phyloP scores from a whole-genome alignment of 1,140 invertebrate species.

The Matsumurasca onukii region DNA sequence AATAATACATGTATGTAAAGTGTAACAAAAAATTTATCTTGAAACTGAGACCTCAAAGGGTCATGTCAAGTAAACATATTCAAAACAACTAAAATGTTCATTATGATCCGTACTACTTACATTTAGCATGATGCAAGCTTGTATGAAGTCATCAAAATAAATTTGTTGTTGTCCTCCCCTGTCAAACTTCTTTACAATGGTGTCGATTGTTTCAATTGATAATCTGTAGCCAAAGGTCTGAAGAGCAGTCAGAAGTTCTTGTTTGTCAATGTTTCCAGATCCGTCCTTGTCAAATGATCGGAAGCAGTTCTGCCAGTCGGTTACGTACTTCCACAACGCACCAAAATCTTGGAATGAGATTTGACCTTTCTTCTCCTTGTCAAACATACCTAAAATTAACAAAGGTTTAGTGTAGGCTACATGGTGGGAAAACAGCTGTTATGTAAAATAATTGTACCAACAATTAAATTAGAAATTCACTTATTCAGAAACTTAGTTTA shows the following conservation, averaged over 20 bases:
- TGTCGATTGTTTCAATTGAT: constrained; percentile 78
- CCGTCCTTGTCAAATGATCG: constrained; percentile 91
- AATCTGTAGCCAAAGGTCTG: constrained; percentile 91
- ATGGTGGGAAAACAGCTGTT: neutral
- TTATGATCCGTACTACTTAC: no score
- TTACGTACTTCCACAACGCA: constrained; percentile 96
- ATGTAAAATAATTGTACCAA: no score
- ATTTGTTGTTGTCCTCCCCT: constrained; percentile 83
- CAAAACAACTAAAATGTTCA: no score
- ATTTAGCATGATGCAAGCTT: constrained; percentile 90
- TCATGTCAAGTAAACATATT: no score
- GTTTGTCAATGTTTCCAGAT: constrained; percentile 92
- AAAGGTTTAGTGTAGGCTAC: neutral
- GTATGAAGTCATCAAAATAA: constrained; percentile 98
- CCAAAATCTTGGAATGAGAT: constrained; percentile 96
- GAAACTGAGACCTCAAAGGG: no score
- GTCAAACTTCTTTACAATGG: constrained; percentile 92
- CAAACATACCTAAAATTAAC: constrained; percentile 76
- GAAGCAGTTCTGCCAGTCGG: constrained; percentile 98
- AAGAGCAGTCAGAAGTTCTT: constrained; percentile 87
- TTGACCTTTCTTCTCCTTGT: constrained; percentile 84
- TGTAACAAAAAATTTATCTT: no score
- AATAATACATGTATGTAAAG: no score
- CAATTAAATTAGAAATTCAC: no score
- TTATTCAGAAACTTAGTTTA: no score